Evolutionary conservation across 2,888 invertebrate species (phyloP).

Genomic region (Theristus sp.): DNA sequence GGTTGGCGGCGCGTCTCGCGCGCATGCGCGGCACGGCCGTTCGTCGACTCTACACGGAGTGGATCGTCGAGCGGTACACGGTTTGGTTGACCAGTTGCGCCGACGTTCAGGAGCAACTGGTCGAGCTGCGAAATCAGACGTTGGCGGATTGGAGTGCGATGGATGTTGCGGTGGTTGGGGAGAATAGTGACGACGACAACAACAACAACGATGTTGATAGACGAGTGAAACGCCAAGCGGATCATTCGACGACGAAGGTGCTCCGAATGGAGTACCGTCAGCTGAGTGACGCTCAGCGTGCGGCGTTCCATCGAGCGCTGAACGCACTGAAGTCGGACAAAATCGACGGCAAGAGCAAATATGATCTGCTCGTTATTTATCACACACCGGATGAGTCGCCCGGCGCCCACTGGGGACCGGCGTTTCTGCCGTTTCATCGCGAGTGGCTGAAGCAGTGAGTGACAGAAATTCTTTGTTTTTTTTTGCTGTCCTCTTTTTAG

Average conservation of each 20-base stretch:
- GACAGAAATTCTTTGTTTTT: neutral
- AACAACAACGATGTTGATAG: no score
- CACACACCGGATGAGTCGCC: conserved; percentile 7
- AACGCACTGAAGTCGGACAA: conserved; percentile 20
- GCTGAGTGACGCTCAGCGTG: conserved; percentile 4
- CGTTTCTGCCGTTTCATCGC: conserved; percentile 2
- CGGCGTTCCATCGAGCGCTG: conserved; percentile 15
- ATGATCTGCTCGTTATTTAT: conserved; percentile 6
- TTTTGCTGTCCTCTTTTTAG: neutral
- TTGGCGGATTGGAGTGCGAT: neutral
- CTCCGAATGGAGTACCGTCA: conserved; percentile 5
- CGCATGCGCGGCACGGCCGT: no score
- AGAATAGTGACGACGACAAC: neutral
- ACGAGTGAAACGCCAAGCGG: no score
- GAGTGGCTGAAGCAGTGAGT: conserved; percentile 1
- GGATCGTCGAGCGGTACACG: neutral
- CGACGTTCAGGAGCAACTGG: neutral
- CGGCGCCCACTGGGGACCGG: no score
- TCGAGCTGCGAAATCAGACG: neutral
- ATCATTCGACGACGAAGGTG: no score
- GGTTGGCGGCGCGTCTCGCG: neutral
- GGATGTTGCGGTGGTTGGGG: neutral
- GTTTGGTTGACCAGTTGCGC: neutral
- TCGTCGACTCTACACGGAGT: no score
- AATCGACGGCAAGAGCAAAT: conserved; percentile 20